phyloP scores from a whole-genome alignment of 2,113 vertebrate species.

The Ursus arctos region DNA sequence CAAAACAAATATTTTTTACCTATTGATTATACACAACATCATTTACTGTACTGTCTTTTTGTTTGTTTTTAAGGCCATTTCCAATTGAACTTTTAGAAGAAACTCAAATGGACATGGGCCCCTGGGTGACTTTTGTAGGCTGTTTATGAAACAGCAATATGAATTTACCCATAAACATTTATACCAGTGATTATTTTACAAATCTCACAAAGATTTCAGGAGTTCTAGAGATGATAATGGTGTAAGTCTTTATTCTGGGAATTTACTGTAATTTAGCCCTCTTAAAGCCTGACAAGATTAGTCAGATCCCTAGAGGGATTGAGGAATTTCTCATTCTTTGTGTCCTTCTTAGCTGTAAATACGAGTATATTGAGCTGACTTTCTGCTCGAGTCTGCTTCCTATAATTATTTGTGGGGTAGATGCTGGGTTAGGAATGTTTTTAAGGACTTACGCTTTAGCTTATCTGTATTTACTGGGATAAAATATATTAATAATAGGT shows the following conservation, averaged over 20 bases:
- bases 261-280: slow-evolving; percentile 15
- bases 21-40: background rate
- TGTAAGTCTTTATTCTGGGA: slow-evolving; percentile 21
- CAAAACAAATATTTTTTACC: slow-evolving; percentile 2
- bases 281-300: slow-evolving; percentile 44
- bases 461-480: slow-evolving; percentile 34
- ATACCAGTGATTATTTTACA: slow-evolving; percentile 56
- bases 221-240: background rate
- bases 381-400: slow-evolving; percentile 25
- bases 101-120: background rate
- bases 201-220: slow-evolving; percentile 44
- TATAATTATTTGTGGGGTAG: slow-evolving; percentile 24
- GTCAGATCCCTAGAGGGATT: background rate
- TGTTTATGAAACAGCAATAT: slow-evolving; percentile 45
- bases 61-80: slow-evolving; percentile 56
- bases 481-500: slow-evolving; percentile 4
- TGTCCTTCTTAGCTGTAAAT: slow-evolving; percentile 40
- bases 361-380: background rate
- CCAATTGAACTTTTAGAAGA: slow-evolving; percentile 35
- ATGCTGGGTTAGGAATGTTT: slow-evolving; percentile 6
- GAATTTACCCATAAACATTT: slow-evolving; percentile 1
- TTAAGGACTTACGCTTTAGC: background rate
- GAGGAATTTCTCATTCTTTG: slow-evolving; percentile 53
- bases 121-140: slow-evolving; percentile 2
- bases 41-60: background rate